phyloP scores from a whole-genome alignment of 2,888 invertebrate genomes.

The Himalopsyche japonica region DNA sequence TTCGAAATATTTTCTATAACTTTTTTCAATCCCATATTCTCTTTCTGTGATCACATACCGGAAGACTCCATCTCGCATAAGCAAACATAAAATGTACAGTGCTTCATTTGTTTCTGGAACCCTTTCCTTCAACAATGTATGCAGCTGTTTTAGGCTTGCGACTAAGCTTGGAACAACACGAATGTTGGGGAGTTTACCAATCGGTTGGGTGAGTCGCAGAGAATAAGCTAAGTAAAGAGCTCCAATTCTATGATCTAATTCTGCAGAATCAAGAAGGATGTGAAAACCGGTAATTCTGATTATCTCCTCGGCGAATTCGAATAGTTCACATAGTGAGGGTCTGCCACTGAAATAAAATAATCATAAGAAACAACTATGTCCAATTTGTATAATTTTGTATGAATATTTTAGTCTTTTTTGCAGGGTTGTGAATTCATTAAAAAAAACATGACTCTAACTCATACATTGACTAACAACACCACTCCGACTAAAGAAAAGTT shows the following conservation, averaged over 20 bases:
- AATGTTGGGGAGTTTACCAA: neutral
- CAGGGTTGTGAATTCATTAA: too few species aligned
- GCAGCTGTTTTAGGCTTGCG: neutral
- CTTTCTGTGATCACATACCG: constrained; percentile 22
- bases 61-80: constrained; percentile 31
- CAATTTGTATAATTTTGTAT: neutral
- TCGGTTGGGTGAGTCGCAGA: neutral
- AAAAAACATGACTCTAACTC: too few species aligned
- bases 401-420: too few species aligned
- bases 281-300: constrained; percentile 1
- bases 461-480: too few species aligned
- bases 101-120: neutral
- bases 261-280: neutral
- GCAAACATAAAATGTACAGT: constrained; percentile 19
- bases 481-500: too few species aligned
- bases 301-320: constrained; percentile 29
- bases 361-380: neutral
- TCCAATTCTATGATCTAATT: neutral
- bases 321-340: constrained; percentile 8
- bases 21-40: constrained; percentile 31
- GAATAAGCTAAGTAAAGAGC: constrained; percentile 20
- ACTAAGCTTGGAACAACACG: constrained; percentile 6
- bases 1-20: constrained; percentile 21
- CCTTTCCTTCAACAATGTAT: neutral
- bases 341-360: constrained; percentile 24